A percentile compares a stretch with the other conserved stretches of the same genome.
These are phyloP conservation scores for Nannoperca obscura DNA, from an alignment of 2,797 vertebrate species.

Conservation along the genomic window DNA sequence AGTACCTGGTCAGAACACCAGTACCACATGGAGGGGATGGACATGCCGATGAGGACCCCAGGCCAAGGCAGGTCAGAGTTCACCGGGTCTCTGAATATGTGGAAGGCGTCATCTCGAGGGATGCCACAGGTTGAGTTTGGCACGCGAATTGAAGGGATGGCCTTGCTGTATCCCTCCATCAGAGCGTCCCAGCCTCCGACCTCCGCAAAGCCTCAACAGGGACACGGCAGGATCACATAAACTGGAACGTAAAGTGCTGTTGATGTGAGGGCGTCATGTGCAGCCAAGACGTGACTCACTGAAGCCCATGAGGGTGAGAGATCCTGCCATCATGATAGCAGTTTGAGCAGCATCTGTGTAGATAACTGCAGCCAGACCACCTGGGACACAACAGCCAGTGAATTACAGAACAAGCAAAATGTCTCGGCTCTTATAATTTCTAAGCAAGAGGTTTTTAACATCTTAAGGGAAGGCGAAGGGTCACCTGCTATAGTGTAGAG, in stretches of 20 bases:
- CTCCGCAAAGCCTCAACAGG: slow-evolving; percentile 87
- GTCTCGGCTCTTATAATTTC: not conserved
- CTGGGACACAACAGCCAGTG: slow-evolving; percentile 73
- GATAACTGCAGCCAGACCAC: slow-evolving; percentile 97
- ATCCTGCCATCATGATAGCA: slow-evolving; percentile 92
- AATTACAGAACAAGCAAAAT: not conserved
- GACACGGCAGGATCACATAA: slow-evolving; percentile 14
- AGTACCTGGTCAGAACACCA: slow-evolving; percentile 98
- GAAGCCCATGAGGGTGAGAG: slow-evolving; percentile 92
- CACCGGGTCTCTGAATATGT: slow-evolving; percentile 93
- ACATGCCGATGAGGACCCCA: slow-evolving; percentile 93
- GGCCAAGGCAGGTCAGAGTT: slow-evolving; percentile 97
- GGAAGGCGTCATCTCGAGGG: slow-evolving; percentile 93
- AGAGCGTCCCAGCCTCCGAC: slow-evolving; percentile 91
- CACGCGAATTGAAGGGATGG: slow-evolving; percentile 87
- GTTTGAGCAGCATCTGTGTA: slow-evolving; percentile 97
- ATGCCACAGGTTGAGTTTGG: slow-evolving; percentile 93
- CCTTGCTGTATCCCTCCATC: slow-evolving; percentile 86
- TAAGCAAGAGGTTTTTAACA: not conserved
- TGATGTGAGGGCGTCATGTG: not conserved
- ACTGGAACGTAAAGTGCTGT: not conserved
- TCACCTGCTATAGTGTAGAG: slow-evolving; percentile 94
- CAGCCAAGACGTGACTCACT: slow-evolving; percentile 85
- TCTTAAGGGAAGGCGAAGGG: not conserved
- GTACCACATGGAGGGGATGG: slow-evolving; percentile 96